A percentile compares a stretch with the other conserved stretches of the same genome.
Evolutionary conservation across 2,888 invertebrate species (phyloP).

Genomic region (Monoplex corrugatus): DNA sequence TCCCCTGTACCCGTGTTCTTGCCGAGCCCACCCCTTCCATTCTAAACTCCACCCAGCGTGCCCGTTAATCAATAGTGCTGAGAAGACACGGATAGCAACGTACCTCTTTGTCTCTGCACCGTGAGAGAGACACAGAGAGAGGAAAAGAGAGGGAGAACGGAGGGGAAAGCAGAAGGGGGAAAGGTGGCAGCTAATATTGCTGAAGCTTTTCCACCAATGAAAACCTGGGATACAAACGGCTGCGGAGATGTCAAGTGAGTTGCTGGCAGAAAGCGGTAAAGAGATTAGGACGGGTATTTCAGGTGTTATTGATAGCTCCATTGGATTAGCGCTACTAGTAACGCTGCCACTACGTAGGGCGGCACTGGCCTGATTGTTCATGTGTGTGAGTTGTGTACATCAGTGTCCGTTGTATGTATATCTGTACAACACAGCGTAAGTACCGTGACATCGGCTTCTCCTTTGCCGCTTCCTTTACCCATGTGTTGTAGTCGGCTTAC

Average conservation of each 20-base stretch:
- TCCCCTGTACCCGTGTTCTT: not conserved
- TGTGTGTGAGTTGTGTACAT: no score
- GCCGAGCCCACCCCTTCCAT: slow-evolving; percentile 23
- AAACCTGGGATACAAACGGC: slow-evolving; percentile 14
- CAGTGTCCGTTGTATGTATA: no score
- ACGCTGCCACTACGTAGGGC: not conserved
- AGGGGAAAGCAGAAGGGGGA: not conserved
- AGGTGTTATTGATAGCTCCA: slow-evolving; percentile 24
- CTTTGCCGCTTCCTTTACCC: not conserved
- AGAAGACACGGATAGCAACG: slow-evolving; percentile 10
- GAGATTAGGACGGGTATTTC: slow-evolving; percentile 32
- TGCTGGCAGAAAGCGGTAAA: not conserved
- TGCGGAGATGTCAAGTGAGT: not conserved
- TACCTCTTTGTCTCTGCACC: not conserved
- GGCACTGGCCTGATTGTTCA: no score
- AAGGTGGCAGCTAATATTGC: not conserved
- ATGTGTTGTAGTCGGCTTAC: no score
- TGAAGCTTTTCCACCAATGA: slow-evolving; percentile 32
- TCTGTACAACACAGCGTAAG: not conserved
- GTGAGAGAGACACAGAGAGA: not conserved
- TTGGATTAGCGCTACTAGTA: slow-evolving; percentile 30
- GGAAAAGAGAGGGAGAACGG: not conserved
- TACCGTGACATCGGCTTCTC: not conserved
- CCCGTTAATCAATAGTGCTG: slow-evolving; percentile 27
- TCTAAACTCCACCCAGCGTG: slow-evolving; percentile 20